These are phyloP conservation scores for Tenrec ecaudatus DNA, from an alignment of 2,113 vertebrate genomes.

Conservation along the genomic window DNA sequence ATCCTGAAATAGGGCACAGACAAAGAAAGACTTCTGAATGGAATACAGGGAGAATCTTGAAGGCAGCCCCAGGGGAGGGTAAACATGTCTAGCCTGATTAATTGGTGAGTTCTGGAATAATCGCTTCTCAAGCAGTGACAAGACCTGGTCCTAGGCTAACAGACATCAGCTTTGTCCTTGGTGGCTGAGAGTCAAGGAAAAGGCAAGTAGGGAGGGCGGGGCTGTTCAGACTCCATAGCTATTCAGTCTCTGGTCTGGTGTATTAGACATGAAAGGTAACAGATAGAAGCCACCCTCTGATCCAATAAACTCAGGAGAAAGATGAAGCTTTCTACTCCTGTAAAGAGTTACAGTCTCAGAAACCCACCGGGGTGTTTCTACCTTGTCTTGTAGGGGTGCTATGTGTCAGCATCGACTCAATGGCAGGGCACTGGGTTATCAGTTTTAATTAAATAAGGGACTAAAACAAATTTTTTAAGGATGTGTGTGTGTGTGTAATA, in stretches of 20 bases:
- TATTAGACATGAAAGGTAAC: background rate
- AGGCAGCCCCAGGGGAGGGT: background rate
- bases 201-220: background rate
- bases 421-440: too few species aligned
- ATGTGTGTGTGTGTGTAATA: background rate
- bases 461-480: too few species aligned
- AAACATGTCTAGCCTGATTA: slow-evolving; percentile 29
- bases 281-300: background rate
- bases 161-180: background rate
- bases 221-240: background rate
- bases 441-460: too few species aligned
- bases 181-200: background rate
- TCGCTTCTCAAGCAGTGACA: background rate
- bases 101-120: slow-evolving; percentile 16
- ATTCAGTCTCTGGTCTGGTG: background rate
- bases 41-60: background rate
- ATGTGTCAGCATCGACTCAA: too few species aligned
- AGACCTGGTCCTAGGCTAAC: background rate
- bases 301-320: background rate
- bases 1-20: background rate
- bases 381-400: too few species aligned
- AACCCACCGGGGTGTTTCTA: too few species aligned
- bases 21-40: slow-evolving; percentile 14
- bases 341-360: too few species aligned
- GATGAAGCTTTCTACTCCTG: background rate